Base-by-base conservation (phyloP, 1,140 invertebrate genomes). In the Bombus pascuorum region DNA sequence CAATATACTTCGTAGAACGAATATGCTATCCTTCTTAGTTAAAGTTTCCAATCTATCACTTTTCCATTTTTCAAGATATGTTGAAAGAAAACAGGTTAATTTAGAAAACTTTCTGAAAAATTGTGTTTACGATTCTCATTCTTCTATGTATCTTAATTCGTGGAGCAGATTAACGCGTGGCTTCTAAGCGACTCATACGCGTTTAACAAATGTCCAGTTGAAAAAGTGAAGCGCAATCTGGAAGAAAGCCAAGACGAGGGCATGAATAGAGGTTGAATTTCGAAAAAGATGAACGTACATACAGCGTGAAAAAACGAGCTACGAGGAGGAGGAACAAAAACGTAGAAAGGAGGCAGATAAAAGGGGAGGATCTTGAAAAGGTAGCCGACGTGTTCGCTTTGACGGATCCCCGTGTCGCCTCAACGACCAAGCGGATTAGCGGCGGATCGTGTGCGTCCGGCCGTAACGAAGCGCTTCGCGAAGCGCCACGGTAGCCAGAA, bases 381-480 rank as follows among this genome's bases (percentile, higher is more conserved):
- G 89, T 87, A 76, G 83, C 72, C 81, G 89, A 89, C 79, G 86
- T 85, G 86, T 87, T 84, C 87, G 84, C 85, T 93, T 92, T 92
- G 92, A 92, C 92, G 90, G 92, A 92, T 93, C 82, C 89, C 86
- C 90, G 86, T 91, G 92, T 93, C 88, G 89, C 76, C 86, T 90
- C 76, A 86, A 83, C 89, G 86, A 92, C 88, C 90, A 87, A 89
- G 83, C 87, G 90, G 92, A 93, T 93, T 93, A 93, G 88, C 89
- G 83, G 83, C 88, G 85, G 83, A 87, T 91, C 87, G 85, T 89
- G 81, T 68, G 85, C 86, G 85, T 78, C 83, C 85, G 68, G 53
- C 85, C 83, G 86, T 70, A 87, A 83, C 83, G 85, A 80, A 86
- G 81, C 78, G 85, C 65, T 79, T 79, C 84, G 76, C 83, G 88